These are phyloP conservation scores for Acanthosepion lycidas DNA, from an alignment of 2,888 invertebrate genomes.

Conservation along the genomic window DNA sequence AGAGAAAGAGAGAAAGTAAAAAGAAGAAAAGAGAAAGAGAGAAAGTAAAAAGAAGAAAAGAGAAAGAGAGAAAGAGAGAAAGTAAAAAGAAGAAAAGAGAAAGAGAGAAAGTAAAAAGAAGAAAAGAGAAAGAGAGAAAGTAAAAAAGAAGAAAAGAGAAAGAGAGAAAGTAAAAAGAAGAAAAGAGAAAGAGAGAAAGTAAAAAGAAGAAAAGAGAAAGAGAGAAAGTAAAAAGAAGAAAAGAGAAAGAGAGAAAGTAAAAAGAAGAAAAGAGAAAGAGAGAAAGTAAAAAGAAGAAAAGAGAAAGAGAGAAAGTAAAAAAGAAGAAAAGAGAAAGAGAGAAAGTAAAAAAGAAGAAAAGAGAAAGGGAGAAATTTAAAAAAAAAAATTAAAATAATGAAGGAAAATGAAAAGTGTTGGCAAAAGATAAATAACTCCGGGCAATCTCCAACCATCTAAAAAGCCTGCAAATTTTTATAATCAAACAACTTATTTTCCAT, in stretches of 20 bases:
- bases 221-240: neutral
- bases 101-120: too few species aligned
- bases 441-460: neutral
- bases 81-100: too few species aligned
- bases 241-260: neutral
- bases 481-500: conserved; percentile 21
- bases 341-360: neutral
- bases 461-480: neutral
- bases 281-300: conserved; percentile 6
- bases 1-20: neutral
- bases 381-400: too few species aligned
- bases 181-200: neutral
- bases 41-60: neutral
- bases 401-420: neutral
- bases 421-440: neutral
- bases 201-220: neutral
- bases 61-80: too few species aligned
- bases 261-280: neutral
- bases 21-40: too few species aligned
- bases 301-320: neutral
- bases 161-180: neutral
- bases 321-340: neutral
- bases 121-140: too few species aligned
- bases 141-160: neutral
- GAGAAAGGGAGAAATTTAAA: neutral